Evolutionary conservation across 2,113 vertebrate species (phyloP).

Genomic region (Tringa solitaria): DNA sequence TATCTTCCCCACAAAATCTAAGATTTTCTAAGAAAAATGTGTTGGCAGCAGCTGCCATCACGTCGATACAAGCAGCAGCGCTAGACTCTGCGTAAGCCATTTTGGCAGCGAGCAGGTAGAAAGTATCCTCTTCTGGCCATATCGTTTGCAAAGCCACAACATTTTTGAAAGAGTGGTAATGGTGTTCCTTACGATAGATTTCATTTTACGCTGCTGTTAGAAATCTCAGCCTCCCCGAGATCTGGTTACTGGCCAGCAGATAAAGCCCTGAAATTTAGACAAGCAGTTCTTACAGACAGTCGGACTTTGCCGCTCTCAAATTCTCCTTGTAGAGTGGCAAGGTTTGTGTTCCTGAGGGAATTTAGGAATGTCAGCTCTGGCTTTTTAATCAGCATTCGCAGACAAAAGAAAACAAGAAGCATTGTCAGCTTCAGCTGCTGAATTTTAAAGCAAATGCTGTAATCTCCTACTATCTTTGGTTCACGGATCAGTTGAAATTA

Average conservation of each 20-base stretch:
- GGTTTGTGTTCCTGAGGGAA: background rate
- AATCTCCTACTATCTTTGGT: conserved; percentile 6
- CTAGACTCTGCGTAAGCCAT: background rate
- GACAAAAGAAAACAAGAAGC: conserved; percentile 43
- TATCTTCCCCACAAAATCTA: background rate
- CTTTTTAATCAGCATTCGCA: conserved; percentile 40
- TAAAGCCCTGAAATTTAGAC: background rate
- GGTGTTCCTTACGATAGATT: background rate
- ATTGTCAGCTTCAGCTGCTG: conserved; percentile 10
- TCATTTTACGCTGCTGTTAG: background rate
- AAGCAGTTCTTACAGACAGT: background rate
- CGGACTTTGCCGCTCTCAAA: background rate
- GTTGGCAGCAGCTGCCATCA: background rate
- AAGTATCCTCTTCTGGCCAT: background rate
- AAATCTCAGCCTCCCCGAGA: background rate
- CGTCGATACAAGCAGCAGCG: background rate
- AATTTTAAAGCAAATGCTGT: conserved; percentile 17
- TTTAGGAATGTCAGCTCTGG: conserved; percentile 33
- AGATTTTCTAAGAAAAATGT: background rate
- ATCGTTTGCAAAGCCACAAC: background rate
- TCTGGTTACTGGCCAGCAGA: conserved; percentile 33
- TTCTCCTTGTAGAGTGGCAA: background rate
- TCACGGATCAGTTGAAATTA: background rate
- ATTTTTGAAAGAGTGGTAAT: background rate
- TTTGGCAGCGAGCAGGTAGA: background rate